Evolutionary conservation across 2,888 invertebrate genomes (phyloP).

Genomic region (Cotesia congregata): DNA sequence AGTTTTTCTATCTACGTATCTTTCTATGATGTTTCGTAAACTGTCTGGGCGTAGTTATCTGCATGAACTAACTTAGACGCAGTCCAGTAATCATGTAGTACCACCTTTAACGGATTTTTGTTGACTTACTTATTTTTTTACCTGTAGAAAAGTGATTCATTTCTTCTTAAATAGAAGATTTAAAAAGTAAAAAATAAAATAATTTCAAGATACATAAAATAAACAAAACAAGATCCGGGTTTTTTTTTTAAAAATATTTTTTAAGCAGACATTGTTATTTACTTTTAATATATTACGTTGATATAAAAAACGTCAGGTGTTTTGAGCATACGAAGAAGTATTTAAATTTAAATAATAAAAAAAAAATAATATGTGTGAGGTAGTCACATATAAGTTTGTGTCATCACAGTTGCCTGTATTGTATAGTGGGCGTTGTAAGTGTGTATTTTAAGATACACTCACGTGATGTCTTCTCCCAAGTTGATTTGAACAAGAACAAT

Average conservation of each 20-base stretch:
- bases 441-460: conserved; percentile 8
- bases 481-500: conserved; percentile 13
- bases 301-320: neutral
- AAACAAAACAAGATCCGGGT: neutral
- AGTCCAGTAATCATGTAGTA: conserved; percentile 24
- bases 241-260: neutral
- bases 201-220: neutral
- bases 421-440: conserved; percentile 10
- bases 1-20: conserved; percentile 12
- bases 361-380: neutral
- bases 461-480: conserved; percentile 5
- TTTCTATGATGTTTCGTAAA: conserved; percentile 7
- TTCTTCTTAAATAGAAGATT: neutral
- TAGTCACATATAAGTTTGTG: neutral
- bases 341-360: too few relatives aligned
- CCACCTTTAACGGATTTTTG: conserved; percentile 18
- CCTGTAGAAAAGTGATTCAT: neutral
- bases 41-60: conserved; percentile 12
- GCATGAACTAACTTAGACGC: conserved; percentile 11
- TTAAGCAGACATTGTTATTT: too few relatives aligned
- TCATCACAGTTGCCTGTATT: neutral
- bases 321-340: neutral
- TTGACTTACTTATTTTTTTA: conserved; percentile 8
- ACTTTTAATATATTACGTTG: neutral
- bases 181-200: neutral